A percentile compares a stretch with the other conserved stretches of the same genome.
phyloP scores from a whole-genome alignment of 2,113 vertebrate species.

The Elanus axillaris region DNA sequence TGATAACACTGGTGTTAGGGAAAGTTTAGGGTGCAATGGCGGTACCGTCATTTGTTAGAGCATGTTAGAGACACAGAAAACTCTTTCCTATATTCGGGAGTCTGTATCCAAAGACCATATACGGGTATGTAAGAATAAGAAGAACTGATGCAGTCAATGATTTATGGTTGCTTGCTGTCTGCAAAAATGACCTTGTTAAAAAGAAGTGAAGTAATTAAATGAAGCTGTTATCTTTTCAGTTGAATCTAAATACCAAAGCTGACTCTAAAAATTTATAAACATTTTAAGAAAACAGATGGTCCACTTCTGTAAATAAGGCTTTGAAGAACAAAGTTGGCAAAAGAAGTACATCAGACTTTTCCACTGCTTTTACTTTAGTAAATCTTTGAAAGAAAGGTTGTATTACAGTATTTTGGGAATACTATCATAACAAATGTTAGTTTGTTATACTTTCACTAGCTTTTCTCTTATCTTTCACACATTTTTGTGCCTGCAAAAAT shows the following conservation, averaged over 20 bases:
- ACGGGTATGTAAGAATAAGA: background rate
- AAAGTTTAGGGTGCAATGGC: background rate
- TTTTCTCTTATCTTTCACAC: background rate
- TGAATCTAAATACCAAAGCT: background rate
- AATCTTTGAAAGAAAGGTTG: background rate
- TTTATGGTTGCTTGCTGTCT: background rate
- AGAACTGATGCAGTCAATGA: background rate
- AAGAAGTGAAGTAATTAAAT: background rate
- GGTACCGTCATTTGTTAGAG: background rate
- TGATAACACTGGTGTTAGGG: background rate
- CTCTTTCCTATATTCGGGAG: background rate
- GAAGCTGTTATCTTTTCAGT: background rate
- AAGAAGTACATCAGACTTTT: background rate
- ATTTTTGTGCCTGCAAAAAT: background rate
- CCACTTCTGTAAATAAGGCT: background rate
- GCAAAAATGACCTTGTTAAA: background rate
- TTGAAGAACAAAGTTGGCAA: background rate
- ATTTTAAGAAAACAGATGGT: background rate
- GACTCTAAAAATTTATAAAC: background rate
- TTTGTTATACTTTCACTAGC: background rate
- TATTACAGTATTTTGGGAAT: background rate
- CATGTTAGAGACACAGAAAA: background rate
- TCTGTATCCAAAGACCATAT: background rate
- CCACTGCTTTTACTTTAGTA: background rate
- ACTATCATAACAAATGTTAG: background rate